A percentile compares a stretch with the other conserved stretches of the same genome.
phyloP scores from a whole-genome alignment of 1,140 invertebrate species.

The Ceratosolen fusciceps region DNA sequence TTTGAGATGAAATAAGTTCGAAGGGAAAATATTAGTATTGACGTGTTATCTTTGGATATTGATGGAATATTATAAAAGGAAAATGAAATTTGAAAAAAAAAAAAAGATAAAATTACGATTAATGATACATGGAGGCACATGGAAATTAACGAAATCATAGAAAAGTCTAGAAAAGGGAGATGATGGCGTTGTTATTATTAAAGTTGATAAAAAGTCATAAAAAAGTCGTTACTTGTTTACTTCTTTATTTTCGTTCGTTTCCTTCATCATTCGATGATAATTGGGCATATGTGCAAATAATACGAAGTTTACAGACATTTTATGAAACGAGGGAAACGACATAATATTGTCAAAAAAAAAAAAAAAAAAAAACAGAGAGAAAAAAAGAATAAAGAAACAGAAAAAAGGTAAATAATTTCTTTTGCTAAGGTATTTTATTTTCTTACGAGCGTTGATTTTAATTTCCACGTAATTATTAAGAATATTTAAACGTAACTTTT shows the following conservation, averaged over 20 bases:
- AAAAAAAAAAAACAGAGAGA: too few relatives aligned
- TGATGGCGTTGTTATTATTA: conserved; percentile 45
- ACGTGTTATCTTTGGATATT: too few relatives aligned
- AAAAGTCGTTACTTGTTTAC: conserved; percentile 42
- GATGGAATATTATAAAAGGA: too few relatives aligned
- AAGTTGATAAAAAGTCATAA: conserved; percentile 42
- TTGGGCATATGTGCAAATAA: conserved; percentile 45
- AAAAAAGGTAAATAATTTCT: too few relatives aligned
- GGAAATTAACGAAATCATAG: conserved; percentile 19
- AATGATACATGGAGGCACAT: conserved; percentile 43
- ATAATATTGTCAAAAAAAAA: conserved; percentile 22
- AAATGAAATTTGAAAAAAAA: too few relatives aligned
- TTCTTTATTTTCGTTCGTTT: conserved; percentile 37
- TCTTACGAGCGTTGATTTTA: too few relatives aligned
- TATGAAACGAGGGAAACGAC: conserved; percentile 10
- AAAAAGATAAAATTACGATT: conserved; percentile 20
- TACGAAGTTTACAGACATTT: conserved; percentile 29
- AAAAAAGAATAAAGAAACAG: too few relatives aligned
- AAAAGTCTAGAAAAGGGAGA: conserved; percentile 37
- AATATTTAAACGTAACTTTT: too few relatives aligned
- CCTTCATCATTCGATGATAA: conserved; percentile 37
- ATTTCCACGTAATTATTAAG: too few relatives aligned
- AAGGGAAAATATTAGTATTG: too few relatives aligned
- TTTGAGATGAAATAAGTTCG: too few relatives aligned
- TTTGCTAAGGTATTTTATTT: too few relatives aligned